These are phyloP conservation scores for Mycetomoellerius zeteki DNA, from an alignment of 1,140 invertebrate species.

Conservation along the genomic window DNA sequence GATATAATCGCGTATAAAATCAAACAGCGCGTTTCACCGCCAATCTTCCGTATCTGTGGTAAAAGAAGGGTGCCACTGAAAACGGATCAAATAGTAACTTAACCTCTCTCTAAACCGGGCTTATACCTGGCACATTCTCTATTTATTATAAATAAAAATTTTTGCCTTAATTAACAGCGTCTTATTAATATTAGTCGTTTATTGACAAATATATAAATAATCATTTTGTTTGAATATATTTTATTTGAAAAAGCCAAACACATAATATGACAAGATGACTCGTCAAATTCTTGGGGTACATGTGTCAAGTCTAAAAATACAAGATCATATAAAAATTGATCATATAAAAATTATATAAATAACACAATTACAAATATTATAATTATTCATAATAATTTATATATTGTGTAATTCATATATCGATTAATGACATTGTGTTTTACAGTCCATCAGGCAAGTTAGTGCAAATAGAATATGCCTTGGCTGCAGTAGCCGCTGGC, in stretches of 20 bases:
- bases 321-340: not conserved
- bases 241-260: not conserved
- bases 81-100: not conserved
- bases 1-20: not conserved
- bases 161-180: not conserved
- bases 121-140: not conserved
- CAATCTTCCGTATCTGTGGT: not conserved
- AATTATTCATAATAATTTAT: constrained; percentile 50
- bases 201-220: not conserved
- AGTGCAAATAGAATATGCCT: constrained; percentile 99
- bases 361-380: not conserved
- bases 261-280: constrained; percentile 68
- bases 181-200: not conserved
- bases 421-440: constrained; percentile 73
- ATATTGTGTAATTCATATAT: not conserved
- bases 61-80: not conserved
- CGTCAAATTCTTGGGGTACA: constrained; percentile 63
- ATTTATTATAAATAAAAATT: constrained; percentile 24
- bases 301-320: constrained; percentile 6
- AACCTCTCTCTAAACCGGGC: constrained; percentile 38
- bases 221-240: not conserved
- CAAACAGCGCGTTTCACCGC: constrained; percentile 22
- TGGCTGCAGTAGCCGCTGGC: constrained; percentile 98
- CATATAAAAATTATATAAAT: no score
- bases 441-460: constrained; percentile 99